Percentiles rank a stretch among this genome's conserved stretches.
These are phyloP conservation scores for Drosophila navojoa DNA, from an alignment of 1,140 invertebrate species.

Conservation along the genomic window DNA sequence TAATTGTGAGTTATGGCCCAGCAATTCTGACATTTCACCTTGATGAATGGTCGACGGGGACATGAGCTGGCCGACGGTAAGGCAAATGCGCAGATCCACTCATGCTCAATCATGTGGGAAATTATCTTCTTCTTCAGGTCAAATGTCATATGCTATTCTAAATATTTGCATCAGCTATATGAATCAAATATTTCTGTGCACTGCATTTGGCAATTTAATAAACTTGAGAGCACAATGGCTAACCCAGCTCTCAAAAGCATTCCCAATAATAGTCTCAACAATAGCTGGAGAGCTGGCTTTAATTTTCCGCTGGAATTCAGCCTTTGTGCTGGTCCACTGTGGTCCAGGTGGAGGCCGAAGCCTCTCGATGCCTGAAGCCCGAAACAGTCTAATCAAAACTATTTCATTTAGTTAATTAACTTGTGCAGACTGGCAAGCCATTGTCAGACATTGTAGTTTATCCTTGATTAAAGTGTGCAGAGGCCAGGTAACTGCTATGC, in stretches of 20 bases:
- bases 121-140: conserved; percentile 36
- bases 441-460: no score
- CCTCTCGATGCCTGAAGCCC: no score
- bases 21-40: conserved; percentile 67
- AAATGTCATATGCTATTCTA: no score
- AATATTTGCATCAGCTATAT: no score
- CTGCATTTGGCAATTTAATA: neutral
- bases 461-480: neutral
- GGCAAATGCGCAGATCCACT: neutral
- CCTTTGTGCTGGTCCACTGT: neutral
- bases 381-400: no score
- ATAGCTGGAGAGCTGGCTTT: conserved; percentile 5
- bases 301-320: neutral
- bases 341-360: neutral
- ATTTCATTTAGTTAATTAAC: neutral
- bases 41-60: conserved; percentile 55
- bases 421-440: neutral
- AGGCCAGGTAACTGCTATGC: neutral
- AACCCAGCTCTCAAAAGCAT: neutral
- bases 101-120: conserved; percentile 53
- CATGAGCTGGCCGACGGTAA: conserved; percentile 9
- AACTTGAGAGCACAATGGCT: neutral
- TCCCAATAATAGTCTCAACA: neutral
- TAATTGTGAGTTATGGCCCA: conserved; percentile 61
- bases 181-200: neutral